Evolutionary conservation across 2,888 invertebrate genomes (phyloP), one percentile per base, ranked within the genome.

Genomic region (Clitarchus hookeri): DNA sequence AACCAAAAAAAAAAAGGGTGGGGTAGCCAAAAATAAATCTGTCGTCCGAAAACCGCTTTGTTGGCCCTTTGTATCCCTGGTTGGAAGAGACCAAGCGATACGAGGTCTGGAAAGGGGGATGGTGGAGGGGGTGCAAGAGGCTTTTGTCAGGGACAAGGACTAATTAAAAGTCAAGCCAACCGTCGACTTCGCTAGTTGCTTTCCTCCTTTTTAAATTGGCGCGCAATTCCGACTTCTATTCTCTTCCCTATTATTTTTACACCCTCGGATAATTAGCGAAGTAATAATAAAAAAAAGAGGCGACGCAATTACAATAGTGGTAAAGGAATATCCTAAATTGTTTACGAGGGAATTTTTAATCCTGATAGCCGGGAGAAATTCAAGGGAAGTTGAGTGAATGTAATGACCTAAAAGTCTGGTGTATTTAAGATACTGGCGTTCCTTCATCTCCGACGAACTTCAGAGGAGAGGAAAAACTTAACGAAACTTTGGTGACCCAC

Each of bases 41-140:
- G 65, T 65, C 65, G 65, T 23, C 65, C 65, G 65, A 65, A 65
- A 65, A 65, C 65, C 65, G 65, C 65, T 65, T 65, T 65, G 65
- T 65, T 65, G n/a, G 65, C 65, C 65, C 8, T 65, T 65, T n/a
- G 65, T 65, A 65, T 65, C n/a, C 65, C 53, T 65, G 65, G 65
- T 65, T n/a, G 65, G 23, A n/a, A 65, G 65, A n/a, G 65, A 65
- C 65, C 8, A 65, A 8, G 36, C 11, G 16, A 65, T 2, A 65
- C 65, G 19, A 1, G 8, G n/a, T 1, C 2, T 8, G 65, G 65
- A 19, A 65, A 65, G 16, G 65, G n/a, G n/a, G n/a, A 8, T 11
- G 65, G 23, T 4, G 1, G n/a, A 65, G 65, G 65, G 65, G 65
- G 1, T 65, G 19, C 0, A n/a, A 65, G n/a, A n/a, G 65, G 23